Evolutionary conservation across 1,140 invertebrate species (phyloP), one percentile per base, ranked within the genome.

Genomic region (Drosophila repletoides): DNA sequence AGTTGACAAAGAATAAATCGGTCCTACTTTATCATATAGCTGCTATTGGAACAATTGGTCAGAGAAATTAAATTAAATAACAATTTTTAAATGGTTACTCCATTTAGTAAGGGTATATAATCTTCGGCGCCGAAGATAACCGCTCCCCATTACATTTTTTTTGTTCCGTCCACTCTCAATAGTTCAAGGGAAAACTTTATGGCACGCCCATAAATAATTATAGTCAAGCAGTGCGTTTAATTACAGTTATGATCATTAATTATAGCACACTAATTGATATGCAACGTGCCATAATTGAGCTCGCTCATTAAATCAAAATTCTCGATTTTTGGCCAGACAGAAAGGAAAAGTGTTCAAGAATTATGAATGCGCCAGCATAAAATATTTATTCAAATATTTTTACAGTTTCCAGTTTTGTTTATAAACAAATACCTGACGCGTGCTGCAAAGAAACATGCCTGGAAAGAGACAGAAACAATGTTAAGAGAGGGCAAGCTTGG

Each of bases 361-460:
- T 38, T 51, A 26, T 49, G 31, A 55, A 56, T 77, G 63, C n/a
- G n/a, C 53, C 43, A 52, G 40, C 26, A 60, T n/a, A n/a, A n/a
- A n/a, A n/a, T n/a, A n/a, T 38, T 53, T 53, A 63, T 55, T 43
- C 29, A 56, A 84, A 46, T 67, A 38, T 70, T 79, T 81, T 74
- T 68, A 64, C 65, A 77, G 70, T 71, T 81, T 76, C 33, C 28
- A 45, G 60, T 72, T 58, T 72, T 84, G 77, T 83, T 83, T 84
- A 79, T 76, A 84, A 83, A 83, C 79, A 84, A 83, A 71, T 49
- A 46, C 19, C 28, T 51, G 55, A 51, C 70, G 77, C 79, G 79
- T 83, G 79, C 68, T 76, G 45, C 45, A 15, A 31, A 70, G 15
- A 45, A 28, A 19, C 1, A 48, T 29, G 1, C 10, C 29, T 33